Evolutionary conservation across 2,888 invertebrate species (phyloP), one percentile per base, ranked within the genome.

Genomic region (Chrysotoxum bicinctum): DNA sequence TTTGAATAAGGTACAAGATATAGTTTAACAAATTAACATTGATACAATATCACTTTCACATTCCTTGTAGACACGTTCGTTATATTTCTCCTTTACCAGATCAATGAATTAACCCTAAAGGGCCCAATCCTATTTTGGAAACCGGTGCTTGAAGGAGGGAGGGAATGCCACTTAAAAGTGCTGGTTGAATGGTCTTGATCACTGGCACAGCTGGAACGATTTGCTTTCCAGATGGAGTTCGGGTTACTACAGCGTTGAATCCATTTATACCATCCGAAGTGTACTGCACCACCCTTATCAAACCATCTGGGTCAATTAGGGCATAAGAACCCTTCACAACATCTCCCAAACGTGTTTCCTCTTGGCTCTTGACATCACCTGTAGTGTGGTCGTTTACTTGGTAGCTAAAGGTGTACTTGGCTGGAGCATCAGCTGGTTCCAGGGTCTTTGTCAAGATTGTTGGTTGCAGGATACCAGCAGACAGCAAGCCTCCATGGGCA

Each of bases 281-380:
- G 66, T 89, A 89, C 12, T 89, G 87, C 10, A 89, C 89, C 56
- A 87, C 72, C 7, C 89, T 73, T 45, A 79, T 84, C 26, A 87
- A 75, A 70, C 89, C 89, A 77, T 89, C 88, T 9, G 88, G 68
- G 76, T 88, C 89, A 54, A 88, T 68, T 10, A 89, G 62, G 12
- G 87, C 77, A 40, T 89, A 89, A 23, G 87, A 87, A 30, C 89
- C 89, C 73, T 87, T 76, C 0, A 88, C 89, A 54, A 83, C 60
- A 66, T 89, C 88, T 16, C 88, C 89, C 40, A 87, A 66, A 21
- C 89, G 87, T 2, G 77, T 32, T 75, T 89, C 89, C 14, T 88
- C 87, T 58, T 89, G 89, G 12, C 86, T 87, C 54, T 89, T 88
- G 7, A 88, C 62, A 62, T 89, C 89, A 1, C 88, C 88, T 30